phyloP scores from a whole-genome alignment of 1,140 invertebrate species.

The Lineus longissimus region DNA sequence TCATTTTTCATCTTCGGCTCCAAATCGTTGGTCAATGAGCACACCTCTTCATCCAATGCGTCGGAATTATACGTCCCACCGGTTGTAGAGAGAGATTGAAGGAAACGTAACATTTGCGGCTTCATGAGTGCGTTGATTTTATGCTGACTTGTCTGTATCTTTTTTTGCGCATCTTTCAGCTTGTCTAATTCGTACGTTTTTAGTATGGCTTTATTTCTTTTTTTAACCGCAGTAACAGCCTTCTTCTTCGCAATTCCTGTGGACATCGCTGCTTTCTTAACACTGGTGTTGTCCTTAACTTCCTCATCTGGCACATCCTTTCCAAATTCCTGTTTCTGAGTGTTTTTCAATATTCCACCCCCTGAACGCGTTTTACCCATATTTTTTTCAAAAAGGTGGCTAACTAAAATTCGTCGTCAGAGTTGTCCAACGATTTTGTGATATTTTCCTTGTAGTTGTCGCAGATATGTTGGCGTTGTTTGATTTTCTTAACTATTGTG shows the following conservation, averaged over 20 bases:
- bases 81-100: not conserved
- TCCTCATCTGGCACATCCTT: not conserved
- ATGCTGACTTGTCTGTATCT: not conserved
- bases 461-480: conserved; percentile 2
- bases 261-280: not conserved
- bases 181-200: conserved; percentile 6
- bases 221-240: not conserved
- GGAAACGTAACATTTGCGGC: conserved; percentile 3
- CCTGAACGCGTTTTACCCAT: conserved; percentile 5
- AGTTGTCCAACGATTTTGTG: not conserved
- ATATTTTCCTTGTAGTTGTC: not conserved
- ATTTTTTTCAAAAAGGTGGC: no score
- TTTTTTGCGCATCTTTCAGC: conserved; percentile 7
- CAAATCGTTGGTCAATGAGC: not conserved
- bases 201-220: not conserved
- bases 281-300: not conserved
- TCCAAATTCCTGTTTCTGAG: not conserved
- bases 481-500: not conserved
- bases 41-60: not conserved
- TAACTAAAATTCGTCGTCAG: not conserved
- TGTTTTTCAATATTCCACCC: not conserved
- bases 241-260: not conserved
- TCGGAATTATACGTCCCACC: conserved; percentile 1
- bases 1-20: not conserved
- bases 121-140: conserved; percentile 1